Percentiles rank a stretch among this genome's conserved stretches.
These are phyloP conservation scores for Rhinichthys klamathensis DNA, from an alignment of 2,113 vertebrate species.

Conservation along the genomic window DNA sequence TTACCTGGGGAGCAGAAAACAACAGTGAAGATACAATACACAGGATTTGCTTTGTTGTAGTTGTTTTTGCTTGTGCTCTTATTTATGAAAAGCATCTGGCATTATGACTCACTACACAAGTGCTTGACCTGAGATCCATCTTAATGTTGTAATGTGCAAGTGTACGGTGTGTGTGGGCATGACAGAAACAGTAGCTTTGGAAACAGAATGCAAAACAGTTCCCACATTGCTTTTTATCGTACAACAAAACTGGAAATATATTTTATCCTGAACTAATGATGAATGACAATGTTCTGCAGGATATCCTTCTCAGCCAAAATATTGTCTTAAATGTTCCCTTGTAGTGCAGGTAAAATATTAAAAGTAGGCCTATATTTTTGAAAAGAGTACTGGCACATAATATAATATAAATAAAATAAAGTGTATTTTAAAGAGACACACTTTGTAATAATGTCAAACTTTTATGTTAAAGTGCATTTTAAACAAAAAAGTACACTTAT, in stretches of 20 bases:
- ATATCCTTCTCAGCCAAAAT: neutral
- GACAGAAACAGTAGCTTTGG: neutral
- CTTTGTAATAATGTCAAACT: neutral
- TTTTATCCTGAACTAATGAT: neutral
- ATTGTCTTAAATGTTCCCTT: neutral
- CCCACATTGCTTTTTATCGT: neutral
- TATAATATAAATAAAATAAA: neutral
- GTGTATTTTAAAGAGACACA: neutral
- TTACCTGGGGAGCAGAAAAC: constrained; percentile 35
- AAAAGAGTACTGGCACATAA: neutral
- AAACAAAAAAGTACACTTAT: neutral
- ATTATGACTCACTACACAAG: constrained; percentile 6
- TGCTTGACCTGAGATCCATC: neutral
- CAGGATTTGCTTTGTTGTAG: neutral
- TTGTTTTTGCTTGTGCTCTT: neutral
- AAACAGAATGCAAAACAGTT: constrained; percentile 1
- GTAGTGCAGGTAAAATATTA: neutral
- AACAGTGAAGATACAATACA: constrained; percentile 5
- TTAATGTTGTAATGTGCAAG: neutral
- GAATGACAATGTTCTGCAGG: constrained; percentile 1
- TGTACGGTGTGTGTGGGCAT: neutral
- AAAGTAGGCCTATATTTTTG: neutral
- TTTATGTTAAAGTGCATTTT: neutral
- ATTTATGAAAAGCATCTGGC: neutral
- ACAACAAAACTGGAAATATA: neutral